Conservation (phyloP, 2,888 invertebrate species). For the Adineta ricciae region DNA sequence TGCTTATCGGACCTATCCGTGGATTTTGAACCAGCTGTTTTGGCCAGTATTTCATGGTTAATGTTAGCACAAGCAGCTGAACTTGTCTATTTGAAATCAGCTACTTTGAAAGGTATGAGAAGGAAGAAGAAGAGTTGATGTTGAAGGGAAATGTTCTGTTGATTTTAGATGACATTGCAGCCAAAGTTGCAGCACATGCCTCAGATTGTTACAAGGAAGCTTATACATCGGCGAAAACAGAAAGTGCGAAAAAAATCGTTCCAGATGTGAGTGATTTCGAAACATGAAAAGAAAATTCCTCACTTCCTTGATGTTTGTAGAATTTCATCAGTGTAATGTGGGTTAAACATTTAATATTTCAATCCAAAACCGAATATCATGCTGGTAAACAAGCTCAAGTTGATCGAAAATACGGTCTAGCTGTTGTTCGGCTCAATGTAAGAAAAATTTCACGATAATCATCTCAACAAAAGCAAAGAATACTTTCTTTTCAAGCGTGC, state of each 20-base stretch:
- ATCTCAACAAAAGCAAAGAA: not conserved
- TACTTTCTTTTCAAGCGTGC: not conserved
- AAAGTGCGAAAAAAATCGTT: slow-evolving; percentile 22
- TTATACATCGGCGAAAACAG: slow-evolving; percentile 54
- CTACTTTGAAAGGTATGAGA: slow-evolving; percentile 48
- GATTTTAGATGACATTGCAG: slow-evolving; percentile 67
- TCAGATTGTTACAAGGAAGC: slow-evolving; percentile 88
- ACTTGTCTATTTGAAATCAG: slow-evolving; percentile 82
- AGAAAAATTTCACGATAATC: not conserved
- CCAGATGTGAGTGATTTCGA: not conserved
- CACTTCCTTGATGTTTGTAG: not conserved
- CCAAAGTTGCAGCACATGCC: slow-evolving; percentile 78
- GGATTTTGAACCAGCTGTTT: slow-evolving; percentile 81
- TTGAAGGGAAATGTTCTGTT: no score
- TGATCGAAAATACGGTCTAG: slow-evolving; percentile 25
- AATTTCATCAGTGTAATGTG: not conserved
- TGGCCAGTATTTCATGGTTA: slow-evolving; percentile 70
- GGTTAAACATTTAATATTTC: slow-evolving; percentile 12
- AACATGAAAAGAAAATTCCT: no score
- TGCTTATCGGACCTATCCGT: slow-evolving; percentile 90
- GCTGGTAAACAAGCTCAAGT: slow-evolving; percentile 33
- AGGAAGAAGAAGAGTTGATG: no score
- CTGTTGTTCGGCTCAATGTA: slow-evolving; percentile 20
- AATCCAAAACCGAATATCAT: slow-evolving; percentile 7
- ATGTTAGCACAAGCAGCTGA: slow-evolving; percentile 99